A percentile compares a stretch with the other conserved stretches of the same genome.
Conservation (phyloP, 2,888 invertebrate genomes). For the Lasioglossum leucozonium region DNA sequence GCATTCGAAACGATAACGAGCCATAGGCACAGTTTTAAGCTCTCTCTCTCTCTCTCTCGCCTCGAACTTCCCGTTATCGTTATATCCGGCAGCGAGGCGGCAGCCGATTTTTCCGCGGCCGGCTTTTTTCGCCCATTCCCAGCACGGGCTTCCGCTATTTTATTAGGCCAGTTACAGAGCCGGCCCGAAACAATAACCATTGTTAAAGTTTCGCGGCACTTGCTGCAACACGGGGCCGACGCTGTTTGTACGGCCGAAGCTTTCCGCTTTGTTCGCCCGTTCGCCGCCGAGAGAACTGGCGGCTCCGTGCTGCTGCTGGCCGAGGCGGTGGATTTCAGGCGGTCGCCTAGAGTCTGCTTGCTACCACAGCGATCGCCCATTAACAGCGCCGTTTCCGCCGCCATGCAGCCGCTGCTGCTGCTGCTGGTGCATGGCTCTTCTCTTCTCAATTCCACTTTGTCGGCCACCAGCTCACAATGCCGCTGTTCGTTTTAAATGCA, state of each 20-base stretch:
- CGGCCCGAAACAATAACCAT: slow-evolving; percentile 70
- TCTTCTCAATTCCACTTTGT: not conserved
- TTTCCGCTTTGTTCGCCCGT: slow-evolving; percentile 56
- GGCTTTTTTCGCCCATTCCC: slow-evolving; percentile 33
- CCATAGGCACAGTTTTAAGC: slow-evolving; percentile 30
- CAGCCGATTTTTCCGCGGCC: slow-evolving; percentile 38
- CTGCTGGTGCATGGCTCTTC: not conserved
- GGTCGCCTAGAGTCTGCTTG: slow-evolving; percentile 5
- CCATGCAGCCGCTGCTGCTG: not conserved
- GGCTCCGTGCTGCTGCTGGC: not conserved
- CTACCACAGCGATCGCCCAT: slow-evolving; percentile 31
- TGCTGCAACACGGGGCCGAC: slow-evolving; percentile 49
- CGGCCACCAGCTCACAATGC: slow-evolving; percentile 24
- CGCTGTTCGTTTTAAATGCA: slow-evolving; percentile 66
- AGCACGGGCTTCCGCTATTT: slow-evolving; percentile 57
- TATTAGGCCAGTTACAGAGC: slow-evolving; percentile 65
- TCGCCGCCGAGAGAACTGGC: not conserved
- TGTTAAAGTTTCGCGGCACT: slow-evolving; percentile 64
- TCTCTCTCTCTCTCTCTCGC: not conserved
- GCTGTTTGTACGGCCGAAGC: slow-evolving; percentile 58
- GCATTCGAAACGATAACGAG: slow-evolving; percentile 52
- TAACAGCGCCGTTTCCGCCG: slow-evolving; percentile 6
- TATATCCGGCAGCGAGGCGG: not conserved
- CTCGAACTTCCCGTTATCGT: slow-evolving; percentile 28
- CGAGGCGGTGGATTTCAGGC: slow-evolving; percentile 35